phyloP scores from a whole-genome alignment of 2,113 vertebrate species.

The Plecturocebus donacophilus region DNA sequence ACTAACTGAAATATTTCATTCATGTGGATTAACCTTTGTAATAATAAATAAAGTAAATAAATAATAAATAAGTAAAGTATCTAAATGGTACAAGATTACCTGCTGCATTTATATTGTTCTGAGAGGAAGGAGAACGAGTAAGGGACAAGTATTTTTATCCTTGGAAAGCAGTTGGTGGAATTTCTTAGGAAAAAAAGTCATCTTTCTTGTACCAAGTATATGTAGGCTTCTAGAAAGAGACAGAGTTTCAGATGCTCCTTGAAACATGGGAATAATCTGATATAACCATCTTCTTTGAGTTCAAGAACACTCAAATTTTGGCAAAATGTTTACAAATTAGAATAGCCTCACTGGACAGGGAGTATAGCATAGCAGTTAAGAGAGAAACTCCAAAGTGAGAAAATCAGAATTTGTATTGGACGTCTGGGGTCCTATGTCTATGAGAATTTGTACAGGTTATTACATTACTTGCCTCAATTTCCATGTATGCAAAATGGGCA shows the following conservation, averaged over 20 bases:
- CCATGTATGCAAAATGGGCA: background rate
- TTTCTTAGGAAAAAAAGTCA: constrained; percentile 37
- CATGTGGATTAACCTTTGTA: background rate
- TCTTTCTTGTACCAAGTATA: background rate
- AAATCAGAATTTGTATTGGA: background rate
- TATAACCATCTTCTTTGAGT: background rate
- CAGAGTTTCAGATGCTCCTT: background rate
- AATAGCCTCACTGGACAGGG: background rate
- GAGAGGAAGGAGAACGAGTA: background rate
- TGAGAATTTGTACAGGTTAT: background rate
- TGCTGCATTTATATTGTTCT: background rate
- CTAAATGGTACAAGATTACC: background rate
- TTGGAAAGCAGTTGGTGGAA: constrained; percentile 40
- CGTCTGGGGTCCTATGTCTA: background rate
- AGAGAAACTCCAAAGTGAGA: background rate
- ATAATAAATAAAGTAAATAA: constrained; percentile 1
- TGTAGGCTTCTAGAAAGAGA: background rate
- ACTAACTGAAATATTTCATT: constrained; percentile 34
- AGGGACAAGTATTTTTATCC: background rate
- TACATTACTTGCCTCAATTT: constrained; percentile 13
- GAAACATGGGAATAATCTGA: background rate
- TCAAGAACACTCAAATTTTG: background rate
- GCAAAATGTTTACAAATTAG: constrained; percentile 20
- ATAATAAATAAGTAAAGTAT: constrained; percentile 2
- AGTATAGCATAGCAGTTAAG: background rate